These are phyloP conservation scores for Pogonocherus hispidulus DNA, from an alignment of 2,888 invertebrate genomes.

Conservation along the genomic window DNA sequence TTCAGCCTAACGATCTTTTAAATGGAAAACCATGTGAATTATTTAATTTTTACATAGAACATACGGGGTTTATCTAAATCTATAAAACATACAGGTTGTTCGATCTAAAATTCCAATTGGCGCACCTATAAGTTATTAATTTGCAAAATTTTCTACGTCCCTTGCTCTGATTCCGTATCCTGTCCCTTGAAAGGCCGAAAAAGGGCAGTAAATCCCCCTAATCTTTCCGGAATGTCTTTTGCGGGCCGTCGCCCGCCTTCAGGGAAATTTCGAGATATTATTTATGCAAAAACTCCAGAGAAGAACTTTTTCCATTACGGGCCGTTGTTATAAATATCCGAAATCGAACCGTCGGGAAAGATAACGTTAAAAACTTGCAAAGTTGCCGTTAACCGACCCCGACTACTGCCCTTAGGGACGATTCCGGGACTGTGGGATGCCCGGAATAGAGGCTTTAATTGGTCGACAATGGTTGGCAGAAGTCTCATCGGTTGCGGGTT, in stretches of 20 bases:
- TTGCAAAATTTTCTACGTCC: no score
- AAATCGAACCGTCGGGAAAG: slow-evolving; percentile 59
- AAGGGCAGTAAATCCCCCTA: slow-evolving; percentile 20
- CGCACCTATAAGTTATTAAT: no score
- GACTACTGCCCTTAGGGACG: slow-evolving; percentile 37
- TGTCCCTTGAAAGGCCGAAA: slow-evolving; percentile 39
- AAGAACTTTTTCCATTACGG: slow-evolving; percentile 55
- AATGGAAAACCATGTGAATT: no score
- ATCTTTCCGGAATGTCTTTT: background rate
- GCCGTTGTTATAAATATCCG: slow-evolving; percentile 58
- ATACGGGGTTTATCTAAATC: no score
- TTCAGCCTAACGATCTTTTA: no score
- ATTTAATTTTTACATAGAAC: no score
- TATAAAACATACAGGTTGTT: no score
- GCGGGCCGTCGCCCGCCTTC: background rate
- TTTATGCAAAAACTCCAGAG: slow-evolving; percentile 48
- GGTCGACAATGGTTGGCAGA: no score
- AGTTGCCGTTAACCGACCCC: slow-evolving; percentile 53
- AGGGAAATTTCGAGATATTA: slow-evolving; percentile 44
- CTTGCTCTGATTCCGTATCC: background rate
- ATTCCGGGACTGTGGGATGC: background rate
- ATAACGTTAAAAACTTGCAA: slow-evolving; percentile 56
- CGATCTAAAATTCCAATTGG: no score
- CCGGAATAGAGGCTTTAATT: background rate
- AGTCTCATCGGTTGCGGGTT: no score